Base-by-base conservation (phyloP, 2,888 invertebrate genomes). In the Galerucella calmariensis region DNA sequence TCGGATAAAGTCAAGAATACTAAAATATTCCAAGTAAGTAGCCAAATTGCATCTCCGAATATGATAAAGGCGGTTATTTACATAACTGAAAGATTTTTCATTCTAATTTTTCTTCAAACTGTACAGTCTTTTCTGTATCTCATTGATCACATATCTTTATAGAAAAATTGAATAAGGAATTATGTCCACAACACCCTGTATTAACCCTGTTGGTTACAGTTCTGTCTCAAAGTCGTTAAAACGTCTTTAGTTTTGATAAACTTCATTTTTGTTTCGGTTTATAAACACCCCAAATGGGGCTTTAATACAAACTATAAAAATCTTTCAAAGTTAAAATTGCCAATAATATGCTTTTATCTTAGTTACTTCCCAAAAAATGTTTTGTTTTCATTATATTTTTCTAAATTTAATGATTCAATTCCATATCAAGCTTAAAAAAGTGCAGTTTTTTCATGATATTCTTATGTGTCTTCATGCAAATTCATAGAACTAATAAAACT, bases 1-100 rank as follows among this genome's bases (percentile, higher is more conserved):
- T 72, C 74, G 63, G 74, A 77, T 75, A 77, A 72, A 63, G 74
- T 72, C 72, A 77, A 75, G 63, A 68, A 65, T 72, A 62, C 44
- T 59, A 14, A 56, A 75, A 72, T 67, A 48, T 48, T 71, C 35
- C 48, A 44, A 61, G 35, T 41, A 27, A 46, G 2, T 46, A 48
- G 63, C 16, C 59, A 69, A 66, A 74, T 77, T 72, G 27, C 71
- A 65, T 70, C 67, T 58, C 12, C 41, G 67, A 62, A 70, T 48
- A 67, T 51, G 4, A 66, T n/a, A n/a, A n/a, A n/a, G n/a, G n/a
- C 68, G 56, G 68, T 62, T 68, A 73, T 73, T 72, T 68, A 70
- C 67, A 67, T 63, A 70, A 46, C 10, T 9, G 24, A 24, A 35
- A 35, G 53, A 59, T 53, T 24, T 61, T 53, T 41, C 24, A 72